Percentiles rank a stretch among this genome's conserved stretches.
Conservation (phyloP, 2,113 vertebrate genomes). For the Phyllostomus discolor region DNA sequence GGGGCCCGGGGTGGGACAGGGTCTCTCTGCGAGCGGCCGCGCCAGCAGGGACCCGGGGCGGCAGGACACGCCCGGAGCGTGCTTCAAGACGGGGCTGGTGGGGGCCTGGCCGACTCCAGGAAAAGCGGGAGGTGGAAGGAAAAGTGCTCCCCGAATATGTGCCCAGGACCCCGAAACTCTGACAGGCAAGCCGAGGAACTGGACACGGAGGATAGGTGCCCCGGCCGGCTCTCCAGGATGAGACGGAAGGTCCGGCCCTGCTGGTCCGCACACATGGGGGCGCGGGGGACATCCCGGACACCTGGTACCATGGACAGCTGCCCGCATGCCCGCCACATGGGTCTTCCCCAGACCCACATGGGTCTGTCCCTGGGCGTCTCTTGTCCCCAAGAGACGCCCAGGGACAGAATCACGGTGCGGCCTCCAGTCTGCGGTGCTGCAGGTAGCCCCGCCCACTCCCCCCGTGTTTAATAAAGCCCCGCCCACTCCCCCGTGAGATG, state of each 20-base stretch:
- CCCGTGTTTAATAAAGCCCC: neutral
- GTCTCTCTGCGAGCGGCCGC: neutral
- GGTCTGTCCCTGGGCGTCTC: too few species aligned
- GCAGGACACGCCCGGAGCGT: neutral
- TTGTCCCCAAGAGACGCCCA: neutral
- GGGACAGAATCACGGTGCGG: rapidly evolving
- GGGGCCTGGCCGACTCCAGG: rapidly evolving
- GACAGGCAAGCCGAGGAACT: rapidly evolving
- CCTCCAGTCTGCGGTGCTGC: neutral
- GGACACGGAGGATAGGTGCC: rapidly evolving
- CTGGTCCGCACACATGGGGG: too few species aligned
- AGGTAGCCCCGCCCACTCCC: too few species aligned
- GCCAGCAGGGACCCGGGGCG: rapidly evolving
- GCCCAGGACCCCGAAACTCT: neutral
- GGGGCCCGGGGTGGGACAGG: rapidly evolving
- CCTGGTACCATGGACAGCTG: too few species aligned
- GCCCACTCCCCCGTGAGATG: too few species aligned
- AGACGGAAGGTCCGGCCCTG: neutral
- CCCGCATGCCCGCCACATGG: rapidly evolving
- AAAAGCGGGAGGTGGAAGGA: neutral
- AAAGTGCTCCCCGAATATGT: rapidly evolving
- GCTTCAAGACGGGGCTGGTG: neutral
- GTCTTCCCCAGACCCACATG: rapidly evolving
- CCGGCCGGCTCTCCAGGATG: rapidly evolving
- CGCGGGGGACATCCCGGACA: neutral